Percentiles rank a stretch among this genome's conserved stretches.
Evolutionary conservation across 2,888 invertebrate species (phyloP).

Genomic region (Tethea ocularis): DNA sequence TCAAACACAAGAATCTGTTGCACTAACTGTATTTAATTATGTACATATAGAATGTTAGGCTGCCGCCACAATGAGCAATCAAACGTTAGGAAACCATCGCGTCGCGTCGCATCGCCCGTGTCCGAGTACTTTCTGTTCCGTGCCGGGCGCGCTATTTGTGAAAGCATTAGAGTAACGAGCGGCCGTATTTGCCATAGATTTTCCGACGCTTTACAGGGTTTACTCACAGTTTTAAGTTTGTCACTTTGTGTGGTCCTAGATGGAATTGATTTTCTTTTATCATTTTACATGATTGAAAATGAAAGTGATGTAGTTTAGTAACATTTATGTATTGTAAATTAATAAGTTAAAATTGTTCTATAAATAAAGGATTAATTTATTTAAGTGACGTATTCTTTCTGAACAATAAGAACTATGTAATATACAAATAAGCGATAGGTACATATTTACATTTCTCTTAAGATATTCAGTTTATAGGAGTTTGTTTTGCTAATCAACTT

Average conservation of each 20-base stretch:
- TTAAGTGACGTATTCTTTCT: no score
- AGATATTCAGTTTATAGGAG: no score
- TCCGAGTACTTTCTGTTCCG: constrained; percentile 9
- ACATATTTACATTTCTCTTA: no score
- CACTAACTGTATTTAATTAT: neutral
- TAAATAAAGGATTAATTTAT: no score
- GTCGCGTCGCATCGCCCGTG: constrained; percentile 24
- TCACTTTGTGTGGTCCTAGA: constrained; percentile 68
- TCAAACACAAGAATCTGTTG: neutral
- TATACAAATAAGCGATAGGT: no score
- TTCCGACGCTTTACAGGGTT: constrained; percentile 63
- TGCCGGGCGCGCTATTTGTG: constrained; percentile 59
- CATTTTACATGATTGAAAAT: constrained; percentile 10
- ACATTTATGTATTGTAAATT: no score
- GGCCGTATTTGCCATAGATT: constrained; percentile 70
- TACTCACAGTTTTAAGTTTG: constrained; percentile 71
- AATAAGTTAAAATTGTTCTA: no score
- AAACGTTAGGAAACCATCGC: constrained; percentile 25
- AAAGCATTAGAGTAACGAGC: constrained; percentile 67
- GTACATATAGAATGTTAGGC: neutral
- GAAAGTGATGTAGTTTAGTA: no score
- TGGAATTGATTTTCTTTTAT: constrained; percentile 36
- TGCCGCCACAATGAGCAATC: constrained; percentile 15
- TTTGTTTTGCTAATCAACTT: no score
- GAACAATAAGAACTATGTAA: no score